Base-by-base conservation (phyloP, 2,797 vertebrate genomes). In the Catostomus latipinnis region DNA sequence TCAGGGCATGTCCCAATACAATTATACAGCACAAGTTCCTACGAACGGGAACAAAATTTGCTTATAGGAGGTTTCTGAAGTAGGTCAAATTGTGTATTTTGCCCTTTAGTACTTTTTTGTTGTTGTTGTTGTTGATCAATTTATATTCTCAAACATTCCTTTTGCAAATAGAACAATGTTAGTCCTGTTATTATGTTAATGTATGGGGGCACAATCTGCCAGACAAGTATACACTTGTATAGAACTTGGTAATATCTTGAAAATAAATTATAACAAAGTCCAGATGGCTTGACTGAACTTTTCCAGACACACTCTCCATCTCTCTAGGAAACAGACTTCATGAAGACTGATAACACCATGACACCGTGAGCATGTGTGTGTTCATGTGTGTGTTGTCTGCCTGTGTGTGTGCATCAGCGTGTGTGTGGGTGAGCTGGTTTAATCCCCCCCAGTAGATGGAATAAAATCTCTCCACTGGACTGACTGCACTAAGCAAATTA, bases 371-470 rank as follows among this genome's bases (percentile, higher is more conserved):
- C 72, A 48, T 78, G 72, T 76, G 66, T 73, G 34, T 34, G 34
- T 34, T 34, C 34, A 34, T 34, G 34, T 34, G 34, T 34, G 34
- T 34, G 34, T 22, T 22, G 22, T 22, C 22, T 22, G 22, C 2
- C 22, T 22, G 22, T 22, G 22, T 18, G 22, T 34, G 34, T 34
- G 34, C 34, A 56, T 54, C 68, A 18, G 74, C 69, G 61, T 74
- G 69, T 34, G 34, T 70, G 63, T 82, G 81, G 63, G 68, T 18
- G 74, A 83, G 82, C 76, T 63, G 82, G 49, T 89, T 91, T 92
- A 89, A 92, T 93, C 91, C 92, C 91, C 90, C 91, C 84, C 34
- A 34, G 1, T 0, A 88, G 80, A 78, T 82, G 86, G 80, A 83
- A 89, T 86, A 89, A 87, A 90, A 91, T 87, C 88, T 90, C 90